These are phyloP conservation scores for Monochamus alternatus DNA, from an alignment of 2,888 invertebrate genomes.

Conservation along the genomic window DNA sequence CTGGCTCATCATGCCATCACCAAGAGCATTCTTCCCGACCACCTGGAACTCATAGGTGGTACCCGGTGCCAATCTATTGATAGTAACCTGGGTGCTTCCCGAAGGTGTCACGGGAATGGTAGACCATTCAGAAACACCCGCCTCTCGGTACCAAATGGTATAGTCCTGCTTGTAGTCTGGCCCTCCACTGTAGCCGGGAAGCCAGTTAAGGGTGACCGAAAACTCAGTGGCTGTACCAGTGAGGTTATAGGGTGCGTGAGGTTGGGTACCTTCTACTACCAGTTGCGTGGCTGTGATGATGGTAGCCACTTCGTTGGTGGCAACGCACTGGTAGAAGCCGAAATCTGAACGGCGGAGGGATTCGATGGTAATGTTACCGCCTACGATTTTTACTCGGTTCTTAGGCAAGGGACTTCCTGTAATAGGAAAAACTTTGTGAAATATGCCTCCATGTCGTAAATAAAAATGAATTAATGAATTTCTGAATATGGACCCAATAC, in stretches of 20 bases:
- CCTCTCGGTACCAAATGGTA: slow-evolving; percentile 94
- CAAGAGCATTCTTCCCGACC: slow-evolving; percentile 93
- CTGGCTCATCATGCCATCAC: slow-evolving; percentile 97
- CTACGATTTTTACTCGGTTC: slow-evolving; percentile 83
- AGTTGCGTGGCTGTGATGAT: slow-evolving; percentile 91
- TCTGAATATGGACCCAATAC: too few species aligned
- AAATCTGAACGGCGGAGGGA: slow-evolving; percentile 91
- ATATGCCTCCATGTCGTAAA: too few species aligned
- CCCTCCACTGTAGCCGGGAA: slow-evolving; percentile 96
- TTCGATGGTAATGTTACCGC: slow-evolving; percentile 94
- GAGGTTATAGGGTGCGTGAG: slow-evolving; percentile 97
- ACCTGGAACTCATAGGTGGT: slow-evolving; percentile 97
- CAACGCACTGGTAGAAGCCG: slow-evolving; percentile 96
- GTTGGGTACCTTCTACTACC: slow-evolving; percentile 89
- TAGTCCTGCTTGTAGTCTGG: slow-evolving; percentile 96
- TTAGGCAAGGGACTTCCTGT: slow-evolving; percentile 81
- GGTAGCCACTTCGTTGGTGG: slow-evolving; percentile 96
- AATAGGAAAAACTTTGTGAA: slow-evolving; percentile 12
- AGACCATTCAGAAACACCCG: slow-evolving; percentile 91
- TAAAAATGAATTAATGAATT: too few species aligned
- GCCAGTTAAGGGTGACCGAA: slow-evolving; percentile 92
- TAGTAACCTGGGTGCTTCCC: slow-evolving; percentile 91
- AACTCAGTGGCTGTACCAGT: slow-evolving; percentile 91
- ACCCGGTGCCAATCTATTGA: slow-evolving; percentile 91
- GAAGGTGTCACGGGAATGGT: slow-evolving; percentile 95